Conservation (phyloP, 1,140 invertebrate genomes). For the Plodia interpunctella region DNA sequence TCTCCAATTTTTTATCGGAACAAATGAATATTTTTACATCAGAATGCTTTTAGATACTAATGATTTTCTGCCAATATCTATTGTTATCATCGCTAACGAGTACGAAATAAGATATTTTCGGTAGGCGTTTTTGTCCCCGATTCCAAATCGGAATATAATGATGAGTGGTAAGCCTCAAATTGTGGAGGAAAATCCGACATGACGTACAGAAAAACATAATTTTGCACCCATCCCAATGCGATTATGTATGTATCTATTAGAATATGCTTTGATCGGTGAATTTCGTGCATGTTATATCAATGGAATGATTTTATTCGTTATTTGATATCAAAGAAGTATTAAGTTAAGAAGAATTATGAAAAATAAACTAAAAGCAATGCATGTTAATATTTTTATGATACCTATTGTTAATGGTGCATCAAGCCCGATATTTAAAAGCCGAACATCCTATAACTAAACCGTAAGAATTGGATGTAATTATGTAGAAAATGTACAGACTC, state of each 20-base stretch:
- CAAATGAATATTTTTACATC: background rate
- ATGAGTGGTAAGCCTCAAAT: conserved; percentile 10
- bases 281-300: conserved; percentile 5
- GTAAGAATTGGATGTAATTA: no score
- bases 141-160: conserved; percentile 13
- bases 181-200: conserved; percentile 4
- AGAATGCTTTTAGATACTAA: background rate
- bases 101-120: conserved; percentile 7
- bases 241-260: conserved; percentile 14
- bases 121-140: background rate
- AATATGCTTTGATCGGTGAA: conserved; percentile 24
- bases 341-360: no score
- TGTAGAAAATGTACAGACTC: no score
- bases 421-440: no score
- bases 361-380: no score
- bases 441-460: no score
- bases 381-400: no score
- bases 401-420: no score
- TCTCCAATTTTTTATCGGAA: no score
- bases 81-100: background rate
- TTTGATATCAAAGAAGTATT: background rate
- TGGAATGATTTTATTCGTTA: background rate
- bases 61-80: background rate
- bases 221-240: background rate
- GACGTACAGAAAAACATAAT: background rate